Conservation (phyloP, 1,140 invertebrate genomes). For the Bombus waltoni region DNA sequence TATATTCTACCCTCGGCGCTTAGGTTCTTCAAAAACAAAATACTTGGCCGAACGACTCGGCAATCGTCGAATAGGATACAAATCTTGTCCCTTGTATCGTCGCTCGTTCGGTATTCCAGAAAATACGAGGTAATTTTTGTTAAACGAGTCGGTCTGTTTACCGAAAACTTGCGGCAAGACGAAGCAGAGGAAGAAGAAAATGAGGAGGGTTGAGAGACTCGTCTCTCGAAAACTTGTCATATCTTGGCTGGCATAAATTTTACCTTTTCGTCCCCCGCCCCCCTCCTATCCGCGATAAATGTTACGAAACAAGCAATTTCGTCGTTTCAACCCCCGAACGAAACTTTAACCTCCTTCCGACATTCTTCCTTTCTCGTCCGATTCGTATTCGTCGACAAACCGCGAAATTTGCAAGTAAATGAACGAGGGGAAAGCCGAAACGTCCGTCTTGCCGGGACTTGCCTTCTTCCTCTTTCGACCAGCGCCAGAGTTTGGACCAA, state of each 20-base stretch:
- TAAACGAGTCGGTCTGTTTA: slow-evolving; percentile 35
- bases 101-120: not conserved
- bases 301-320: slow-evolving; percentile 52
- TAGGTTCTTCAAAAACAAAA: not conserved
- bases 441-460: slow-evolving; percentile 47
- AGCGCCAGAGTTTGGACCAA: slow-evolving; percentile 46
- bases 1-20: no score
- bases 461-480: not conserved
- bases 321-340: slow-evolving; percentile 25
- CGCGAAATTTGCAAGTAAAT: slow-evolving; percentile 68
- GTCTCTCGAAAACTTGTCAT: slow-evolving; percentile 43
- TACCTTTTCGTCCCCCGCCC: not conserved
- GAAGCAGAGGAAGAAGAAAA: no score
- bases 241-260: slow-evolving; percentile 44
- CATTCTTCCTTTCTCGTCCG: not conserved
- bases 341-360: not conserved
- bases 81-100: not conserved
- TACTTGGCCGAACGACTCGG: not conserved
- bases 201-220: not conserved
- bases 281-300: slow-evolving; percentile 19
- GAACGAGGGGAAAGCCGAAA: slow-evolving; percentile 48
- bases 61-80: not conserved
- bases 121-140: slow-evolving; percentile 24
- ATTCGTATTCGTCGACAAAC: slow-evolving; percentile 46
- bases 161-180: not conserved